Conservation (phyloP, 2,888 invertebrate species). For the Entomobrya multifasciata region DNA sequence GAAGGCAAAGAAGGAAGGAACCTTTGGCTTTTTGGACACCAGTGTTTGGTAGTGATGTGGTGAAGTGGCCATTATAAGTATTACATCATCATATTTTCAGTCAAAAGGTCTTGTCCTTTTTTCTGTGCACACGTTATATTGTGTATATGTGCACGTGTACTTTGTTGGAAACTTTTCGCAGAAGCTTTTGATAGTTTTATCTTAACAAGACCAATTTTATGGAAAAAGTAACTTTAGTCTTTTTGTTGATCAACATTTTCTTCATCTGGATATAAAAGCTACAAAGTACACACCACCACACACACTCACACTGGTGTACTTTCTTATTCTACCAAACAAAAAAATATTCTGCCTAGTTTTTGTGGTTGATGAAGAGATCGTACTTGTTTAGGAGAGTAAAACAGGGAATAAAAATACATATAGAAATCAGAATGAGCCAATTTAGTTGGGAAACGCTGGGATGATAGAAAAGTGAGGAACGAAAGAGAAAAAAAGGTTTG, state of each 20-base stretch:
- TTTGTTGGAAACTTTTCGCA: conserved; percentile 58
- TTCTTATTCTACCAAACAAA: no score
- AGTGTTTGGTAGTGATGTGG: conserved; percentile 3
- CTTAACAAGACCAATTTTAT: conserved; percentile 72
- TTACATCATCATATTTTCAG: conserved; percentile 56
- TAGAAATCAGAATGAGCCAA: conserved; percentile 67
- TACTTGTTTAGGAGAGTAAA: conserved; percentile 60
- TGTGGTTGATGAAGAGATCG: conserved; percentile 62
- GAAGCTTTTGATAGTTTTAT: conserved; percentile 68
- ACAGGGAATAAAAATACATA: neutral
- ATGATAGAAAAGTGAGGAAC: neutral
- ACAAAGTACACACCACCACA: no score
- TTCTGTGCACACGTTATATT: no score
- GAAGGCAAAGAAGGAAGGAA: conserved; percentile 2
- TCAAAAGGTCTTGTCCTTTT: neutral
- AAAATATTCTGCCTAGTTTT: neutral
- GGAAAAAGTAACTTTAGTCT: conserved; percentile 70
- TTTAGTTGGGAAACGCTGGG: conserved; percentile 49
- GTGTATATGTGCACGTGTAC: conserved; percentile 3
- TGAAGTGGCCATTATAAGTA: neutral
- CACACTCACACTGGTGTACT: no score
- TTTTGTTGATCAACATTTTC: conserved; percentile 66
- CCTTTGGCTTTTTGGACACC: conserved; percentile 17
- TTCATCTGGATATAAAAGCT: neutral
- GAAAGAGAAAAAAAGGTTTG: conserved; percentile 7